Percentiles rank a stretch among this genome's conserved stretches.
Evolutionary conservation across 2,113 vertebrate genomes (phyloP).

Genomic region (Alectura lathami): DNA sequence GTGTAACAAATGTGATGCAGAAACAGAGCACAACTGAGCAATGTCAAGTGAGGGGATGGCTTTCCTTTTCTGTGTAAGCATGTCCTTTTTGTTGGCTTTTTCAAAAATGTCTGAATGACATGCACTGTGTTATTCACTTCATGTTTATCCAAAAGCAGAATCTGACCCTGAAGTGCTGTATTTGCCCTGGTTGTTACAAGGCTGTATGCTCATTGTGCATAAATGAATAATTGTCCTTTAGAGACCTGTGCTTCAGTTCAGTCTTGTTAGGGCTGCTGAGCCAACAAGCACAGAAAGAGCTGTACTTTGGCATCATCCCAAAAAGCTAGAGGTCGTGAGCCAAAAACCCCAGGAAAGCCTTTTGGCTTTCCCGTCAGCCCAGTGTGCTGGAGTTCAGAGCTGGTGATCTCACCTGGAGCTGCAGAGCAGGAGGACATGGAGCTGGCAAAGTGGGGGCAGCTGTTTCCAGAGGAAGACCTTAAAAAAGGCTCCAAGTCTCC

Average conservation of each 20-base stretch:
- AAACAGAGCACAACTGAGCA: not conserved
- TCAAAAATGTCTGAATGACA: not conserved
- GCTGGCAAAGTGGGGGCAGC: not conserved
- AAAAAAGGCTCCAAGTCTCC: not conserved
- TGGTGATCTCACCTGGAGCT: conserved; percentile 50
- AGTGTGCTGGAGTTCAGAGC: conserved; percentile 14
- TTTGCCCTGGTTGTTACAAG: conserved; percentile 10
- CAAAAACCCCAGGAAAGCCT: conserved; percentile 53
- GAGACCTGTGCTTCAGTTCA: conserved; percentile 29
- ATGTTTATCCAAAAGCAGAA: not conserved
- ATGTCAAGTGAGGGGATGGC: not conserved
- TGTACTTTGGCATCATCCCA: conserved; percentile 46
- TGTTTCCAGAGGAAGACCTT: not conserved
- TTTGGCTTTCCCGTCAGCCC: conserved; percentile 42
- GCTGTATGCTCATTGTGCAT: not conserved
- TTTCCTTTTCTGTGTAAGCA: not conserved
- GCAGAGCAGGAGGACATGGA: not conserved
- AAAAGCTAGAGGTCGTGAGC: conserved; percentile 43
- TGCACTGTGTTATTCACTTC: not conserved
- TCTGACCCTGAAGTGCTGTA: not conserved
- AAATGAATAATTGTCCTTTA: conserved; percentile 52
- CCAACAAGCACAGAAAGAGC: conserved; percentile 48
- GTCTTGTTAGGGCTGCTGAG: conserved; percentile 18
- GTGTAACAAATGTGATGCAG: not conserved
- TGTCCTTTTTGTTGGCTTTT: not conserved